A percentile compares a stretch with the other conserved stretches of the same genome.
phyloP scores from a whole-genome alignment of 53 echinoderm and acorn worm genomes.

The Arbacia lixula region DNA sequence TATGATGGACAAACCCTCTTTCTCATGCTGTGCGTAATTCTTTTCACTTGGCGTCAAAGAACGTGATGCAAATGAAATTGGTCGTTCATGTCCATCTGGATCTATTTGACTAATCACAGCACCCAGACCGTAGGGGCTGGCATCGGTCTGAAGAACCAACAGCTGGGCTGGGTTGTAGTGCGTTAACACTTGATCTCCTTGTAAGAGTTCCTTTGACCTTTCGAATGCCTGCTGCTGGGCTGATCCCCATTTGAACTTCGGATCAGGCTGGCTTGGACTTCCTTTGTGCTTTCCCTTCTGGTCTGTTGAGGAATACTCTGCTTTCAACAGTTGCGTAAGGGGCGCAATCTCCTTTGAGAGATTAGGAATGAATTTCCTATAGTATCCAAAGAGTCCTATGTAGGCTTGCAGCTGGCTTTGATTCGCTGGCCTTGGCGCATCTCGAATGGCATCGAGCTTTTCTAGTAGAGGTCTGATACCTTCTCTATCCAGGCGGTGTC shows the following conservation, averaged over 20 bases:
- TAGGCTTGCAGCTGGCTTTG: constrained; percentile 64
- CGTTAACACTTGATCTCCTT: constrained; percentile 20
- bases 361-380: constrained; percentile 58
- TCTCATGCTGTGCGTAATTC: constrained; percentile 71
- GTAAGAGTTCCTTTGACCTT: constrained; percentile 34
- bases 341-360: constrained; percentile 30
- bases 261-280: not conserved
- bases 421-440: constrained; percentile 61
- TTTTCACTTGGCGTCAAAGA: constrained; percentile 50
- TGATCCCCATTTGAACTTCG: constrained; percentile 46
- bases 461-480: constrained; percentile 53
- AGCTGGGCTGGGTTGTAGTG: constrained; percentile 46
- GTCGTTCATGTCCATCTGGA: constrained; percentile 58
- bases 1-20: constrained; percentile 64
- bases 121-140: constrained; percentile 63
- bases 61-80: constrained; percentile 67
- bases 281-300: not conserved
- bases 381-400: constrained; percentile 64
- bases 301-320: constrained; percentile 15
- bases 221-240: constrained; percentile 21
- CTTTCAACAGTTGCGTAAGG: constrained; percentile 30
- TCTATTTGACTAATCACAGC: constrained; percentile 57
- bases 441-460: constrained; percentile 55
- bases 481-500: constrained; percentile 50
- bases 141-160: constrained; percentile 45